Evolutionary conservation across 2,888 invertebrate genomes (phyloP).

Genomic region (Hemaris fuciformis): DNA sequence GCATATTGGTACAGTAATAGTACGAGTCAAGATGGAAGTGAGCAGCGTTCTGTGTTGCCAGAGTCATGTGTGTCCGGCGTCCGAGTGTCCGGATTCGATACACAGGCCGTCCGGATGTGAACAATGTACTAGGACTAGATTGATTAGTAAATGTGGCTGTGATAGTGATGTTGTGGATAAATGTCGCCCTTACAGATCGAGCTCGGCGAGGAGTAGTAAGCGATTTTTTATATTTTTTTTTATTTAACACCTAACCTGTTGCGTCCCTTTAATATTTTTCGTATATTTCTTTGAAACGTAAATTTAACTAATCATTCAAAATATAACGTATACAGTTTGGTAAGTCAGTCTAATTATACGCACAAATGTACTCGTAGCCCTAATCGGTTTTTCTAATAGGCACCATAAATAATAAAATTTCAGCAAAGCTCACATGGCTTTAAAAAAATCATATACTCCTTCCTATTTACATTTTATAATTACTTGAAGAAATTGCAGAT

Average conservation of each 20-base stretch:
- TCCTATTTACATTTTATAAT: too few species aligned
- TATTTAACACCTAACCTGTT: slow-evolving; percentile 1
- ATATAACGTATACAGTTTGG: too few species aligned
- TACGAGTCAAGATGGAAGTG: slow-evolving; percentile 66
- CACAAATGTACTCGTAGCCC: too few species aligned
- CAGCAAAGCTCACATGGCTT: neutral
- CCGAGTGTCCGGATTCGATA: slow-evolving; percentile 39
- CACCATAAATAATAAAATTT: too few species aligned
- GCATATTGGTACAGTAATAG: slow-evolving; percentile 66
- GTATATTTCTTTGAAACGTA: neutral
- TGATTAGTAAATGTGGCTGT: slow-evolving; percentile 74
- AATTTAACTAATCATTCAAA: too few species aligned
- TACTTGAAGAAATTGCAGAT: neutral
- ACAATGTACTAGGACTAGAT: slow-evolving; percentile 70
- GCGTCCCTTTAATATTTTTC: neutral
- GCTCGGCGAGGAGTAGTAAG: slow-evolving; percentile 74
- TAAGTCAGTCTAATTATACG: too few species aligned
- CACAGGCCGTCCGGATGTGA: slow-evolving; percentile 61
- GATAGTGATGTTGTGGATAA: slow-evolving; percentile 70
- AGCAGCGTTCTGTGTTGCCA: slow-evolving; percentile 37
- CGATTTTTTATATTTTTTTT: slow-evolving; percentile 31
- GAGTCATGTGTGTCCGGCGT: slow-evolving; percentile 36
- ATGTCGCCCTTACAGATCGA: slow-evolving; percentile 62
- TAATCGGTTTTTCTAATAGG: too few species aligned
- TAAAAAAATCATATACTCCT: too few species aligned